Conservation (phyloP, 2,113 vertebrate genomes). For the Neogale vison region DNA sequence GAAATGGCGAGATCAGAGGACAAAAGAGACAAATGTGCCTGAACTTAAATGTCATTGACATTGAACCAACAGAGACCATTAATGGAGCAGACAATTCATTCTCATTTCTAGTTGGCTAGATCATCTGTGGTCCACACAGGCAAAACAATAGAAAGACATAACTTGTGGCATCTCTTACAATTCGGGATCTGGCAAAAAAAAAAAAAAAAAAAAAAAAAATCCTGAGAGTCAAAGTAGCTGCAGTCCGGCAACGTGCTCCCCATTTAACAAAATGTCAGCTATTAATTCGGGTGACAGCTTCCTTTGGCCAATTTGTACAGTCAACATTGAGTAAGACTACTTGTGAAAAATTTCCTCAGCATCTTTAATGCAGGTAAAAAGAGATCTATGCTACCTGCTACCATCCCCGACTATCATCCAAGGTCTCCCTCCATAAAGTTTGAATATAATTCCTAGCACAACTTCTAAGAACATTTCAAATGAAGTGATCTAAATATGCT, state of each 20-base stretch:
- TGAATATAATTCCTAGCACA: not conserved
- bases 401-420: not conserved
- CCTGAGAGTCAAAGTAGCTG: not conserved
- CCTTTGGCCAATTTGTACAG: not conserved
- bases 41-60: constrained; percentile 28
- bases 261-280: not conserved
- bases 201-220: not conserved
- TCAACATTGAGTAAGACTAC: not conserved
- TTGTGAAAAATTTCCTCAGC: not conserved
- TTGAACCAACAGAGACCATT: not conserved
- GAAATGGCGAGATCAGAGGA: not conserved
- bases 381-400: not conserved
- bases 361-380: not conserved
- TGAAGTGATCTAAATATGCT: constrained; percentile 39
- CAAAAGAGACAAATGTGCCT: not conserved
- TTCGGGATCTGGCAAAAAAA: not conserved
- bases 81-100: not conserved
- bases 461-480: constrained; percentile 44
- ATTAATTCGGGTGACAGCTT: not conserved
- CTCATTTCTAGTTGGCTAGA: constrained; percentile 33
- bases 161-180: not conserved
- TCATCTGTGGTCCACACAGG: not conserved
- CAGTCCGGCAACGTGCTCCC: not conserved
- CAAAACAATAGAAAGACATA: not conserved
- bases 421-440: not conserved